Conservation (phyloP, 35 echinoderm and acorn worm species). For the Strongylocentrotus purpuratus region DNA sequence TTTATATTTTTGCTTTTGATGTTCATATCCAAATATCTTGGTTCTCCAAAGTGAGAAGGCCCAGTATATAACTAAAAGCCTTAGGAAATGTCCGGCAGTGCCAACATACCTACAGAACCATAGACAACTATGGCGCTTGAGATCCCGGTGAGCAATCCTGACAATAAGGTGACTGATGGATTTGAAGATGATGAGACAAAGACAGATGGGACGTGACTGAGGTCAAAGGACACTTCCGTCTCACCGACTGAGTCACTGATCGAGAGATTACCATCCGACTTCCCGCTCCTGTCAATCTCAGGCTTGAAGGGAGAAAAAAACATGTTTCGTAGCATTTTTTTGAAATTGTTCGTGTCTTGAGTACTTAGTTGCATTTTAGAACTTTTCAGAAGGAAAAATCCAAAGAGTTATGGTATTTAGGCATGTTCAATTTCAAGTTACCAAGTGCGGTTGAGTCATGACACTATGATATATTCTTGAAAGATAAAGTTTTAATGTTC, state of each 20-base stretch:
- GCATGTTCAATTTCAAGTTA: no score
- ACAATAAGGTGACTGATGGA: neutral
- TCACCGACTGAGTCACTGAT: neutral
- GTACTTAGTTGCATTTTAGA: no score
- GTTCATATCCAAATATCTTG: no score
- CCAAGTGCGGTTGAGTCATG: no score
- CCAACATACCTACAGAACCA: constrained; percentile 7
- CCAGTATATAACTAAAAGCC: no score
- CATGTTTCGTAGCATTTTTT: neutral
- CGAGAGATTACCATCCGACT: neutral
- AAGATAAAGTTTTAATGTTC: no score
- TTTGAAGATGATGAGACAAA: neutral
- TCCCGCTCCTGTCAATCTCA: neutral
- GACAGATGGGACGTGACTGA: neutral
- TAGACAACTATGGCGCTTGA: neutral
- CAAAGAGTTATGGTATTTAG: no score
- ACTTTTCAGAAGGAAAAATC: no score
- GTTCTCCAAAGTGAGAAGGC: no score
- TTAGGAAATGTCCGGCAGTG: neutral
- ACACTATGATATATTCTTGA: no score
- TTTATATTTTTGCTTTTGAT: no score
- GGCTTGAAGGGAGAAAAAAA: neutral
- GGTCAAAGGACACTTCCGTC: neutral
- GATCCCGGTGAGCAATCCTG: neutral
- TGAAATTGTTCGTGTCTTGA: neutral